These are phyloP conservation scores for Cheracebus regulus DNA, from an alignment of 2,797 vertebrate species.

Conservation along the genomic window DNA sequence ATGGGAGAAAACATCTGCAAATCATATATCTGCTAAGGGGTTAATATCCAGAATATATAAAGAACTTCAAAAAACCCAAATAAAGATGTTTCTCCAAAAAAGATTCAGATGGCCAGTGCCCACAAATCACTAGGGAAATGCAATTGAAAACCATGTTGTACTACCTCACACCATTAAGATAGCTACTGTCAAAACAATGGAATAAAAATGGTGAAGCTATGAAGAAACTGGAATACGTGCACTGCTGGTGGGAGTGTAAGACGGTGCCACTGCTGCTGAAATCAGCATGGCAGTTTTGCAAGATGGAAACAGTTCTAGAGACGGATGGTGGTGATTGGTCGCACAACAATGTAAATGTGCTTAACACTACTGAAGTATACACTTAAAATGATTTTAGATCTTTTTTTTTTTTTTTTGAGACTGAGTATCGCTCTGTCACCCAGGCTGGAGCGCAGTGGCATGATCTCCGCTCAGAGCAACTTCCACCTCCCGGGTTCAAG, in stretches of 20 bases:
- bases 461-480: neutral
- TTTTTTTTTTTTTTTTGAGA: neutral
- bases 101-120: neutral
- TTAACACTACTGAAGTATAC: neutral
- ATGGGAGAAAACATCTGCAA: neutral
- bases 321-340: rapidly evolving
- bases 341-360: neutral
- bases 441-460: neutral
- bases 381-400: neutral
- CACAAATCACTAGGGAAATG: neutral
- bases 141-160: neutral
- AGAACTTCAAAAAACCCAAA: neutral
- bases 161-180: too few relatives aligned
- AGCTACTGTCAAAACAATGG: neutral
- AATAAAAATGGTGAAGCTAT: neutral
- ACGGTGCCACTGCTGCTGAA: too few relatives aligned
- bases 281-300: too few relatives aligned
- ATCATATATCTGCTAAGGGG: neutral
- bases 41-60: neutral
- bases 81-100: neutral
- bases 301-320: neutral
- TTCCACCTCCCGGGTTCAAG: neutral
- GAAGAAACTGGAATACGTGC: neutral
- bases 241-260: neutral
- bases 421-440: neutral